A percentile compares a stretch with the other conserved stretches of the same genome.
Conservation (phyloP, 2,113 vertebrate species). For the Athene noctua region DNA sequence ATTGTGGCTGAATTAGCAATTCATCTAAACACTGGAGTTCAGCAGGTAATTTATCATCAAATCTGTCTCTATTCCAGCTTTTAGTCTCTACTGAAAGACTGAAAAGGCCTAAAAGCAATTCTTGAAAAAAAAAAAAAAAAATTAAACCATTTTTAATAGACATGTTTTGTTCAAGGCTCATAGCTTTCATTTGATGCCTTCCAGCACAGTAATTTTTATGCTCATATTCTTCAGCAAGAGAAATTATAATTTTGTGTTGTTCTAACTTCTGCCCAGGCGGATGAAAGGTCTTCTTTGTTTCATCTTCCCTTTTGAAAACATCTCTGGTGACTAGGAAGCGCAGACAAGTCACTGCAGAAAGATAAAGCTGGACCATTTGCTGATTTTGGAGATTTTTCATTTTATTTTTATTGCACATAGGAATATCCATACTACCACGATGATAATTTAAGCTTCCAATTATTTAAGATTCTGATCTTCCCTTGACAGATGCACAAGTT, state of each 20-base stretch:
- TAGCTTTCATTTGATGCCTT: background rate
- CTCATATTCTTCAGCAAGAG: background rate
- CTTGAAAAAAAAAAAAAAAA: background rate
- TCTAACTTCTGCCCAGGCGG: background rate
- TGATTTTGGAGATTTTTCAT: background rate
- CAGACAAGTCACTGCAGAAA: background rate
- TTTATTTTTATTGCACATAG: background rate
- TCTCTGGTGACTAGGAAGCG: background rate
- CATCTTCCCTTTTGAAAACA: background rate
- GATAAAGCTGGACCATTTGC: background rate
- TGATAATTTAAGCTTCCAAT: background rate
- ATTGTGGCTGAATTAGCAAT: background rate
- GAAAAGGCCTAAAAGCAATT: background rate
- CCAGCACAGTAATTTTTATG: background rate
- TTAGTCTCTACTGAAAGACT: background rate
- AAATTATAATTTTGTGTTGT: background rate
- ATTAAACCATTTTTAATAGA: background rate
- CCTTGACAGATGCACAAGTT: background rate
- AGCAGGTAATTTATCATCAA: slow-evolving; percentile 1
- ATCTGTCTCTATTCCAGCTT: background rate
- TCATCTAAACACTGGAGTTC: background rate
- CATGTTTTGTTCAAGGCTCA: background rate
- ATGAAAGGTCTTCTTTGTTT: background rate
- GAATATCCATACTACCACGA: background rate
- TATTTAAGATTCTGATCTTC: background rate